Evolutionary conservation across 2,888 invertebrate genomes (phyloP).

Genomic region (Eutolmus rufibarbis): DNA sequence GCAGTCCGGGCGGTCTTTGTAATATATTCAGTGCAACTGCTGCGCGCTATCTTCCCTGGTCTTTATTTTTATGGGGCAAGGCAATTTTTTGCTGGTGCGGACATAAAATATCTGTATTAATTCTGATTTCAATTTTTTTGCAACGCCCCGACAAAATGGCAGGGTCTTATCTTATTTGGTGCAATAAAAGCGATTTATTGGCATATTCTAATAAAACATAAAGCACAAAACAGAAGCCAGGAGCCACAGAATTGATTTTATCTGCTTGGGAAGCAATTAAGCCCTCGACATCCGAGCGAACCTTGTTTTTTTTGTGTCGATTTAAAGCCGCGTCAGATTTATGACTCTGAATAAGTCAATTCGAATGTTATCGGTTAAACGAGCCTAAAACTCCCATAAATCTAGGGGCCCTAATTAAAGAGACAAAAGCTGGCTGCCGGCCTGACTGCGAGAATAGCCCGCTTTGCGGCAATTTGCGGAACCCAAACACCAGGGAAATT

Average conservation of each 20-base stretch:
- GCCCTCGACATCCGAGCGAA: not conserved
- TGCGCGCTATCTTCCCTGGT: not conserved
- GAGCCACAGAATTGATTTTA: conserved; percentile 27
- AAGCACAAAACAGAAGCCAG: not conserved
- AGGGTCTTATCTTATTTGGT: not conserved
- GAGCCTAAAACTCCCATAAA: conserved; percentile 29
- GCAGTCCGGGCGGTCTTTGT: not conserved
- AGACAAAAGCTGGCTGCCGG: not conserved
- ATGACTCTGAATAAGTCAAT: conserved; percentile 2
- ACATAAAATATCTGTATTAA: not conserved
- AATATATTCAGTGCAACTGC: not conserved
- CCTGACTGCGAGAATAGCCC: not conserved
- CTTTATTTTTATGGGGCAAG: not conserved
- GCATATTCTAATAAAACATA: not conserved
- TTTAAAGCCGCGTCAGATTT: not conserved
- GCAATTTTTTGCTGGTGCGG: not conserved
- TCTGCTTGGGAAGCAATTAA: conserved; percentile 36
- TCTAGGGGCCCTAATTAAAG: not conserved
- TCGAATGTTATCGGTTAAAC: conserved; percentile 12
- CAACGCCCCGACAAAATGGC: not conserved
- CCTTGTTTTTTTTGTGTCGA: not conserved
- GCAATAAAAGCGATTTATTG: not conserved
- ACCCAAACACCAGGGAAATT: not conserved
- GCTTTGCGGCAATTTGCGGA: not conserved
- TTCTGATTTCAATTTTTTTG: not conserved